Evolutionary conservation across 2,113 vertebrate genomes (phyloP), one percentile per base, ranked within the genome.

Genomic region (Crocuta crocuta): DNA sequence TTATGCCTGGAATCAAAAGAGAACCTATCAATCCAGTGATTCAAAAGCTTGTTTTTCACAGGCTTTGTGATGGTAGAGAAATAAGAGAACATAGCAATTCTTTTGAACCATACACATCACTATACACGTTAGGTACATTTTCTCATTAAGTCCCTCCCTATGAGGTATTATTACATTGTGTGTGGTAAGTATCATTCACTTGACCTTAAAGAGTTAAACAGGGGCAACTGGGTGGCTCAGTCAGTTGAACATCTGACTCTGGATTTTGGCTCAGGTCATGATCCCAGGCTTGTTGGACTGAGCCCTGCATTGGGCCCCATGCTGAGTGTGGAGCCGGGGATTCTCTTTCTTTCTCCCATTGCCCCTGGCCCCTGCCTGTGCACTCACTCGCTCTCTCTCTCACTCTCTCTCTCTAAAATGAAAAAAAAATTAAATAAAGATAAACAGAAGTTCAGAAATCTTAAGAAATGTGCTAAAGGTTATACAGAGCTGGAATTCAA

Each of bases 1-100:
- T 65, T 90, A 94, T 71, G 24, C 81, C 33, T 81, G 26, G 23
- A 94, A 92, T 93, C n/a, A 95, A 92, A 96, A 92, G 95, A 89
- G 55, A 93, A 50, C 28, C 48, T 86, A 21, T 79, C 10, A 71
- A 26, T 91, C 68, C 48, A 70, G 13, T 65, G 63, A 91, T 93
- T 95, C 65, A 86, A 65, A 91, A 80, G 1, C 39, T 95, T 66
- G 4, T 43, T 79, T 93, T 83, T 91, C 35, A 91, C 93, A 96
- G 78, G 21, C 39, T 97, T 94, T 96, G 39, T 89, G 58, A 91
- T 70, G n/a, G 35, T 50, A 2, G 53, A 45, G 80, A 96, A 95
- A 91, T 26, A 55, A 63, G n/a, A 89, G 68, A 95, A 73, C 50
- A 28, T 66, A 94, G 55, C 10, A 21, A 45, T 78, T 53, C 85